Evolutionary conservation across 2,113 vertebrate genomes (phyloP).

Genomic region (Dicerorhinus sumatrensis): DNA sequence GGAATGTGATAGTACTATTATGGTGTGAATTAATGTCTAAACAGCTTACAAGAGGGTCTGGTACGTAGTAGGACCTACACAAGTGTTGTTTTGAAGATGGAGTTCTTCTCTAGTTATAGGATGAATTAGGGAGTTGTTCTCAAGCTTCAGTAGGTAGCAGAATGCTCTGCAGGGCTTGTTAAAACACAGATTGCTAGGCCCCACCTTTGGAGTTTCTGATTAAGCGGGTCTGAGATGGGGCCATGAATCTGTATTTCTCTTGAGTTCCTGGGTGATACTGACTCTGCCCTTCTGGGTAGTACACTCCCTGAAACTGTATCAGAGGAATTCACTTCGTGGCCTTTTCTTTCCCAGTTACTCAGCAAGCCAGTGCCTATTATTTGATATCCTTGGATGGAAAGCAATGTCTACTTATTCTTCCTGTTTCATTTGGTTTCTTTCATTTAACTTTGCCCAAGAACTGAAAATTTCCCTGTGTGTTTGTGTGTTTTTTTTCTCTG

Average conservation of each 20-base stretch:
- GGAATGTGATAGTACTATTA: not conserved
- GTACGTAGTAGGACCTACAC: not conserved
- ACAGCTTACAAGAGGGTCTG: not conserved
- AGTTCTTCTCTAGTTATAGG: not conserved
- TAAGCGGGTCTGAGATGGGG: not conserved
- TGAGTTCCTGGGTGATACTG: not conserved
- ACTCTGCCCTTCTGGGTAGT: not conserved
- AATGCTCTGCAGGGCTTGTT: not conserved
- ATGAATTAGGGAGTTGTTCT: not conserved
- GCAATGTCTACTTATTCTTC: not conserved
- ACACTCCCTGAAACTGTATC: not conserved
- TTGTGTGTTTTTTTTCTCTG: not conserved
- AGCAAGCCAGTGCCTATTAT: not conserved
- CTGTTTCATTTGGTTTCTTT: not conserved
- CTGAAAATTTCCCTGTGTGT: not conserved
- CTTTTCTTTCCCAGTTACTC: not conserved
- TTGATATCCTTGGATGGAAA: not conserved
- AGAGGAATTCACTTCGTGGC: not conserved
- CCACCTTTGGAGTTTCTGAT: not conserved
- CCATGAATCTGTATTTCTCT: not conserved
- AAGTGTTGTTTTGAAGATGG: not conserved
- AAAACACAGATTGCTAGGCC: not conserved
- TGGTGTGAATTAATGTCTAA: not conserved
- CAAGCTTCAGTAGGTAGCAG: not conserved
- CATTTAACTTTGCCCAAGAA: constrained; percentile 22